Evolutionary conservation across 2,888 invertebrate genomes (phyloP).

Genomic region (Cyaniris semiargus): DNA sequence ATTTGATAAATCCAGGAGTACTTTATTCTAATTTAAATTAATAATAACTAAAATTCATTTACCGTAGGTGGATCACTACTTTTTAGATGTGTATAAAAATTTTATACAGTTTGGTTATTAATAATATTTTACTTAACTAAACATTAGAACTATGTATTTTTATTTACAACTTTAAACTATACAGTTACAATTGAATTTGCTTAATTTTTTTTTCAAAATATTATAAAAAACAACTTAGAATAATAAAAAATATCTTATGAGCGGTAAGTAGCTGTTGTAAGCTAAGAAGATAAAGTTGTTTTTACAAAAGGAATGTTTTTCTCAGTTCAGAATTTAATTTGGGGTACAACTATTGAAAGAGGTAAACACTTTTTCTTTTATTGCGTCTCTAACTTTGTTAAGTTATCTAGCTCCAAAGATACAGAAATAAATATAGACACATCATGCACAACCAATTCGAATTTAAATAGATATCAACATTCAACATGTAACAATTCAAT

Average conservation of each 20-base stretch:
- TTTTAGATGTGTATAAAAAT: too few species aligned
- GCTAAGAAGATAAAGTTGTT: slow-evolving; percentile 14
- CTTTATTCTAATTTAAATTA: too few species aligned
- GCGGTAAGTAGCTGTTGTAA: neutral
- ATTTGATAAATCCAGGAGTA: neutral
- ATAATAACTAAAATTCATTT: too few species aligned
- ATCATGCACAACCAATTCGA: neutral
- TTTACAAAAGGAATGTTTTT: slow-evolving; percentile 22
- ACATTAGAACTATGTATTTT: too few species aligned
- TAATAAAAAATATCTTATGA: neutral
- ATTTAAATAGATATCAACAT: too few species aligned
- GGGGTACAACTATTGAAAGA: slow-evolving; percentile 23
- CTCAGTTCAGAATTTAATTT: slow-evolving; percentile 25
- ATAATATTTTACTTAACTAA: too few species aligned
- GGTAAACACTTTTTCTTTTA: slow-evolving; percentile 24
- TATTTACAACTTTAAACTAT: too few species aligned
- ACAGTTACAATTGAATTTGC: too few species aligned
- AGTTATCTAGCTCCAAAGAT: neutral
- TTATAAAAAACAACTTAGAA: neutral
- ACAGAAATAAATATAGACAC: neutral
- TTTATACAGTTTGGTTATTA: too few species aligned
- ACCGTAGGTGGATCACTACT: too few species aligned
- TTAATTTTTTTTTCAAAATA: too few species aligned
- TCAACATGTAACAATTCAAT: too few species aligned
- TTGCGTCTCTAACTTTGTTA: slow-evolving; percentile 11